Evolutionary conservation across 2,888 invertebrate species (phyloP).

Genomic region (Gymnoscelis rufifasciata): DNA sequence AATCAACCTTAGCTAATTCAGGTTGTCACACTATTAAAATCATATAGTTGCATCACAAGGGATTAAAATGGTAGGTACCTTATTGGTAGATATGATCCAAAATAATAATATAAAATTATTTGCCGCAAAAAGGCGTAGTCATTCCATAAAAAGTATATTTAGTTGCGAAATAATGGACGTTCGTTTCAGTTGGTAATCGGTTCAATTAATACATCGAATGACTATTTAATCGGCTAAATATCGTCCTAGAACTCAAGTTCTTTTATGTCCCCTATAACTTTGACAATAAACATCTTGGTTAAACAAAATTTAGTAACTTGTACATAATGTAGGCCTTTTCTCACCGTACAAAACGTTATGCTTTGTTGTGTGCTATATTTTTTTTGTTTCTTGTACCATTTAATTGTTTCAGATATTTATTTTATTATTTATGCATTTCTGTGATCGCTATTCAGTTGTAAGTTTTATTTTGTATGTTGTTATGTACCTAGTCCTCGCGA

Average conservation of each 20-base stretch:
- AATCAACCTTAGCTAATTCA: background rate
- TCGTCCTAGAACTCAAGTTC: conserved; percentile 17
- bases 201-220: too few relatives aligned
- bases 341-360: conserved; percentile 45
- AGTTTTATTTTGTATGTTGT: conserved; percentile 50
- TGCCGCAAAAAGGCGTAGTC: background rate
- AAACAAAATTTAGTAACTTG: conserved; percentile 44
- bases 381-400: conserved; percentile 43
- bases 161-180: too few relatives aligned
- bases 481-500: conserved; percentile 36
- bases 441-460: conserved; percentile 65
- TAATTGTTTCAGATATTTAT: conserved; percentile 52
- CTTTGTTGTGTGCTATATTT: conserved; percentile 41
- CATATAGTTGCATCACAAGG: conserved; percentile 14
- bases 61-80: too few relatives aligned
- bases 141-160: background rate
- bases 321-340: conserved; percentile 38
- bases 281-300: conserved; percentile 70
- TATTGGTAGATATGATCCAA: background rate
- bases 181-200: too few relatives aligned
- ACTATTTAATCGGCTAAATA: too few relatives aligned
- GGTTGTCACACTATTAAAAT: background rate
- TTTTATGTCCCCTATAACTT: conserved; percentile 34
- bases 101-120: background rate
- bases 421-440: conserved; percentile 68